Base-by-base conservation (phyloP, 2,888 invertebrate genomes). In the Nesidiocoris tenuis region DNA sequence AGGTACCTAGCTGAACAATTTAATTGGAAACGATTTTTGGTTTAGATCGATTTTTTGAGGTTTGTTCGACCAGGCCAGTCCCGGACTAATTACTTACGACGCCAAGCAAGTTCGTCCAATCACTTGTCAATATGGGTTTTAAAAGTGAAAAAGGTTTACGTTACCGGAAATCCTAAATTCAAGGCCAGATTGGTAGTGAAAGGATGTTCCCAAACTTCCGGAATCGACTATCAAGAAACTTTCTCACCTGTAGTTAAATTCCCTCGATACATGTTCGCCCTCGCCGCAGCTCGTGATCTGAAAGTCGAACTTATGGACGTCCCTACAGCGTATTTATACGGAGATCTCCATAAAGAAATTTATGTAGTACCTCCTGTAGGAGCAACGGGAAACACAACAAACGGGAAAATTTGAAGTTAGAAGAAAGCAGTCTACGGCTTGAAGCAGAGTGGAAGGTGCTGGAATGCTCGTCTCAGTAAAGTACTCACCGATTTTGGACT, bases 71-170 rank as follows among this genome's bases (percentile, higher is more conserved):
- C n/a, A n/a, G n/a, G n/a, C n/a, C n/a, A n/a, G n/a, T n/a, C n/a
- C n/a, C n/a, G n/a, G n/a, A n/a, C n/a, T n/a, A n/a, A n/a, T n/a
- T n/a, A n/a, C n/a, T n/a, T n/a, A n/a, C n/a, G n/a, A n/a, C n/a
- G n/a, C n/a, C n/a, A n/a, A n/a, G n/a, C n/a, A n/a, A n/a, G n/a
- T n/a, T n/a, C n/a, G n/a, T n/a, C n/a, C n/a, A n/a, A n/a, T n/a
- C n/a, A n/a, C n/a, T n/a, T n/a, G n/a, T n/a, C n/a, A n/a, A n/a
- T n/a, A n/a, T n/a, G 39, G 23, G 57, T 79, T 0, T 77, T 81
- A 9, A 79, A 78, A 0, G 79, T 79, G 19, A 82, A 81, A 59
- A 82, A 81, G 81, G 80, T 81, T 0, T 81, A 80, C 61, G 80
- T 79, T 68, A 70, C 78, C 1, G 80, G 79, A 59, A 72, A 22